A percentile compares a stretch with the other conserved stretches of the same genome.
phyloP scores from a whole-genome alignment of 2,113 vertebrate genomes.

The Caranx melampygus region DNA sequence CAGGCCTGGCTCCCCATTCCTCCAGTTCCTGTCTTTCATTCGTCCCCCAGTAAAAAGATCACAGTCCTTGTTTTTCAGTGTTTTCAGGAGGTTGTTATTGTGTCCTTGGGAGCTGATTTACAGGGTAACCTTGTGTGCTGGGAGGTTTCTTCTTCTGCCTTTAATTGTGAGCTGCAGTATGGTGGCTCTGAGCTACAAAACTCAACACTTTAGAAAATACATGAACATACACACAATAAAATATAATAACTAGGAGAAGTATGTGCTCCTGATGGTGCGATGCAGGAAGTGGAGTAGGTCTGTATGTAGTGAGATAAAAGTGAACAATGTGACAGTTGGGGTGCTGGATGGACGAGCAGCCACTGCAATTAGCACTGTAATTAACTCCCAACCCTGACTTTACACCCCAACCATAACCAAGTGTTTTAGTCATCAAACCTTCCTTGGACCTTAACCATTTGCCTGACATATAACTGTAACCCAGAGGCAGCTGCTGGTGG shows the following conservation, averaged over 20 bases:
- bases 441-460: background rate
- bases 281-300: too few species aligned
- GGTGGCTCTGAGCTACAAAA: constrained; percentile 29
- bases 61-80: constrained; percentile 70
- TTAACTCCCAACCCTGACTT: background rate
- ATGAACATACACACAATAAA: too few species aligned
- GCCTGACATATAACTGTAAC: background rate
- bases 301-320: background rate
- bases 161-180: constrained; percentile 59
- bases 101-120: constrained; percentile 79
- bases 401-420: background rate
- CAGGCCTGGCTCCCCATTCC: constrained; percentile 58
- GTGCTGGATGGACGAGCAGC: background rate
- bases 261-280: background rate
- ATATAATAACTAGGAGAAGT: background rate
- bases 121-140: constrained; percentile 63
- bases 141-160: constrained; percentile 59
- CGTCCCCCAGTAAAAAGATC: constrained; percentile 76
- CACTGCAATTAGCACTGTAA: background rate
- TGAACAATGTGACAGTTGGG: background rate
- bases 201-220: constrained; percentile 8
- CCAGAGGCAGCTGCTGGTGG: too few species aligned
- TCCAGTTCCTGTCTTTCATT: constrained; percentile 77
- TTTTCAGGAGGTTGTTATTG: constrained; percentile 73
- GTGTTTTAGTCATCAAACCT: background rate